Evolutionary conservation across 2,888 invertebrate genomes (phyloP), one percentile per base, ranked within the genome.

Genomic region (Ditula angustiorana): DNA sequence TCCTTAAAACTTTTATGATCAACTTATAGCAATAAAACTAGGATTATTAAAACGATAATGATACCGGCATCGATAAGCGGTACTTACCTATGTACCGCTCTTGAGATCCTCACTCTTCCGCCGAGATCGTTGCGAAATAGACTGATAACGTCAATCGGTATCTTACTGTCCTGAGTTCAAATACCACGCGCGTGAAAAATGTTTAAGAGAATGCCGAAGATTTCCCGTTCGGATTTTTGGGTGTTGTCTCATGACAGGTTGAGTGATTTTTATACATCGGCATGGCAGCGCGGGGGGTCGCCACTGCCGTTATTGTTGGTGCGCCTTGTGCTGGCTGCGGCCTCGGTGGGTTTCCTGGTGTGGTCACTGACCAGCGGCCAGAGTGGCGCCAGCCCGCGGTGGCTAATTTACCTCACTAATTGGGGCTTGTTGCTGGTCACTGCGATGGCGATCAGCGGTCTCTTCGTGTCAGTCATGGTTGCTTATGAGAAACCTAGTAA

Each of bases 351-450:
- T 7, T 47, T 67, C 16, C 58, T 67, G 44, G 52, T 19, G 35
- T 70, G 69, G 70, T 67, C 70, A 16, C 33, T 69, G 44, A 35
- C 28, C 11, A 55, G 56, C 21, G 53, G 35, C 24, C n/a, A 8
- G 19, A 13, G 26, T 24, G 24, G 33, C 10, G 28, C 23, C 13
- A 16, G 53, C 16, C 59, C 56, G 5, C 57, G 35, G 28, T 70
- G 68, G 69, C 64, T 68, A 24, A 66, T 72, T 16, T 72, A 68
- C 56, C 65, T 72, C 24, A 72, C 72, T 37, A 71, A 72, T 52
- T 72, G 72, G 72, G 72, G 72, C 4, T 47, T 72, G 41, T 7
- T 71, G 30, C 30, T 71, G 37, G 35, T 71, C 13, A 19, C 35
- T 16, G 28, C 53, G 11, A 64, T 59, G 26, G 63, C 62, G 16